A percentile compares a stretch with the other conserved stretches of the same genome.
Conservation (phyloP, 2,113 vertebrate genomes). For the Strix uralensis region DNA sequence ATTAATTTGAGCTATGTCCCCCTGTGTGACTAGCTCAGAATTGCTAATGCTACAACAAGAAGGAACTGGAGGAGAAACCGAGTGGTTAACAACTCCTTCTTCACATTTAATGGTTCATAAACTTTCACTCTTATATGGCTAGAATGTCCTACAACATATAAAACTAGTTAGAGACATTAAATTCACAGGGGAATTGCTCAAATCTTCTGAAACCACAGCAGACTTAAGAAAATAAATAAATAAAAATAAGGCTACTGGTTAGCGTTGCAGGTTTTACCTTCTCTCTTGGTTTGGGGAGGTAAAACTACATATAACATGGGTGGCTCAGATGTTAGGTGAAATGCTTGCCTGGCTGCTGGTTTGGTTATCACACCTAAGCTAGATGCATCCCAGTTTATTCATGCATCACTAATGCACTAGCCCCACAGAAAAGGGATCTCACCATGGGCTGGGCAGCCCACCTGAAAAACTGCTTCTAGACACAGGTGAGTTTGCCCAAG, state of each 20-base stretch:
- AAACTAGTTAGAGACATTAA: background rate
- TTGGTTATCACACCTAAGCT: background rate
- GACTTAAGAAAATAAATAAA: background rate
- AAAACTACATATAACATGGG: background rate
- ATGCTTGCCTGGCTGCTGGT: background rate
- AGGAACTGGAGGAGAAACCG: background rate
- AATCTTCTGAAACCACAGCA: background rate
- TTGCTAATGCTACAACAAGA: background rate
- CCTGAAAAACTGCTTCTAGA: background rate
- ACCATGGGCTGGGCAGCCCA: background rate
- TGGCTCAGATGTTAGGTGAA: background rate
- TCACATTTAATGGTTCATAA: constrained; percentile 20
- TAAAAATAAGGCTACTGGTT: background rate
- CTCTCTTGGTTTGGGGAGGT: background rate
- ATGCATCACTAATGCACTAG: background rate
- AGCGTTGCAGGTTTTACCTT: background rate
- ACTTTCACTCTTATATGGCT: background rate
- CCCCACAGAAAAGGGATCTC: background rate
- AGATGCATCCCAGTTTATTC: background rate
- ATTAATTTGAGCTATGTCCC: constrained; percentile 40
- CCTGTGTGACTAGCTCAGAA: constrained; percentile 12
- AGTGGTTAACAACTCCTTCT: background rate
- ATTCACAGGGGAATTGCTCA: background rate
- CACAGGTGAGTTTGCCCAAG: background rate
- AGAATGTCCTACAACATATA: background rate